Conservation (phyloP, 2,113 vertebrate genomes). For the Catharus fuscescens region DNA sequence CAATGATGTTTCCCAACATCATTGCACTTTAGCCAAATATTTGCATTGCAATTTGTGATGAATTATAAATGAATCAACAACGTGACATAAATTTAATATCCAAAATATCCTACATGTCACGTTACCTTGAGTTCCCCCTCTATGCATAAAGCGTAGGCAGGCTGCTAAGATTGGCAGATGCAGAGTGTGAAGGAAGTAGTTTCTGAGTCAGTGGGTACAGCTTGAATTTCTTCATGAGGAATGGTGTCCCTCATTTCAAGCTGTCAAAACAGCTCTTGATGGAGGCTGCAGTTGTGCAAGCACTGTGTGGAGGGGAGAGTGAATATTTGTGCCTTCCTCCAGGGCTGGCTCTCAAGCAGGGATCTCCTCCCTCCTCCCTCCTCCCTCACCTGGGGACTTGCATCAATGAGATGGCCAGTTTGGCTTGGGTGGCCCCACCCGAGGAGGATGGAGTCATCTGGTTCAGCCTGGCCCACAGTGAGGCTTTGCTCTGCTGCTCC, state of each 20-base stretch:
- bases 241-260: not conserved
- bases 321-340: not conserved
- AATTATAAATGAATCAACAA: constrained; percentile 7
- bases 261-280: constrained; percentile 1
- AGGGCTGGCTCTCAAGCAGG: not conserved
- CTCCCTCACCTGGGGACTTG: not conserved
- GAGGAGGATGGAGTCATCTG: not conserved
- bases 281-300: not conserved
- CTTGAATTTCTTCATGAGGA: not conserved
- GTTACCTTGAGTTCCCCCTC: not conserved
- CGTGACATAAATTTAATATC: not conserved
- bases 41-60: not conserved
- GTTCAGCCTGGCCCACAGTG: not conserved
- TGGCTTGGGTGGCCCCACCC: not conserved
- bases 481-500: not conserved
- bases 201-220: not conserved
- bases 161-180: not conserved
- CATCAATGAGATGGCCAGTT: fast-evolving
- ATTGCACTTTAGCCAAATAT: not conserved
- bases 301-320: fast-evolving
- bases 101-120: not conserved
- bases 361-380: not conserved
- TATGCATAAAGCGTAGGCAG: not conserved
- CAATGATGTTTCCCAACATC: not conserved
- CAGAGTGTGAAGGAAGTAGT: not conserved